Evolutionary conservation across 2,797 vertebrate species (phyloP).

Genomic region (Euthynnus affinis): DNA sequence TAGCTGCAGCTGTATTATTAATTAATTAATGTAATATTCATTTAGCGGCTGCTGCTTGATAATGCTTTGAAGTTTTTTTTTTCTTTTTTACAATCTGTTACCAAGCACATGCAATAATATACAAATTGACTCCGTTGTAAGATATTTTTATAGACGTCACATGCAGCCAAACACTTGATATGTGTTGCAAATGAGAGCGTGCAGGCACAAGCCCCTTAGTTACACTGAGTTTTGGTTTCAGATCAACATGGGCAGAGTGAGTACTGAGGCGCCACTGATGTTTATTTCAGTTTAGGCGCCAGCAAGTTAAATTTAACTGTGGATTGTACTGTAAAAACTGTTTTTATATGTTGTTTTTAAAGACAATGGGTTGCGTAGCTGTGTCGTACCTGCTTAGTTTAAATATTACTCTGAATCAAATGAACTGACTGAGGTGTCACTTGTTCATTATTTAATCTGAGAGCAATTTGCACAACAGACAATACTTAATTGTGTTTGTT

Average conservation of each 20-base stretch:
- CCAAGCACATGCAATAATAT: conserved; percentile 22
- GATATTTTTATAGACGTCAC: neutral
- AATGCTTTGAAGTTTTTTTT: neutral
- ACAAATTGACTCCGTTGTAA: neutral
- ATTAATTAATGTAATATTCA: conserved; percentile 2
- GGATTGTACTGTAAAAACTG: conserved; percentile 1
- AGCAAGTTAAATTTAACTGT: neutral
- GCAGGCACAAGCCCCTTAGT: neutral
- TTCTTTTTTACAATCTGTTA: neutral
- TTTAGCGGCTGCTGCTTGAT: conserved; percentile 18
- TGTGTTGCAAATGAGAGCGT: neutral
- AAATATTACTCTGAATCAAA: conserved; percentile 9
- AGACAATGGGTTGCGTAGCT: neutral
- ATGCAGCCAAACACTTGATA: conserved; percentile 8
- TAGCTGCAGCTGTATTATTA: neutral
- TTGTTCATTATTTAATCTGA: conserved; percentile 7
- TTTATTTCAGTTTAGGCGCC: conserved; percentile 3
- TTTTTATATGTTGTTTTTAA: conserved; percentile 2
- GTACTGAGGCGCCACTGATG: neutral
- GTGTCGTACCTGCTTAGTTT: neutral
- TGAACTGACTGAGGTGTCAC: neutral
- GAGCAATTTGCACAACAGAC: conserved; percentile 46
- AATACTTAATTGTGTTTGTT: conserved; percentile 3
- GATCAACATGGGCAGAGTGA: neutral
- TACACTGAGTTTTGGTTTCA: neutral